Evolutionary conservation across 2,113 vertebrate genomes (phyloP).

Genomic region (Illadopsis cleaveri): DNA sequence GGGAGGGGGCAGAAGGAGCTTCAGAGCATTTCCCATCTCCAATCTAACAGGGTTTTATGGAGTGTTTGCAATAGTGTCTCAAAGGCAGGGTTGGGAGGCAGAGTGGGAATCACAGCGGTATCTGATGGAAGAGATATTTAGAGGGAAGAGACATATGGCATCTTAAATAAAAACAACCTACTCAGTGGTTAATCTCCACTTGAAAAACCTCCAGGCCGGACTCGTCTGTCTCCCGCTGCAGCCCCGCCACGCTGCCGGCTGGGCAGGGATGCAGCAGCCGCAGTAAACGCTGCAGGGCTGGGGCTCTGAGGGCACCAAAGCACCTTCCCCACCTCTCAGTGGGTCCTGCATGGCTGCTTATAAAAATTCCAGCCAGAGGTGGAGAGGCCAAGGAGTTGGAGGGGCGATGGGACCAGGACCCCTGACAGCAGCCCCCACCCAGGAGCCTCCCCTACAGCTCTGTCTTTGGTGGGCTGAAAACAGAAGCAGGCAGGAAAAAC

Average conservation of each 20-base stretch:
- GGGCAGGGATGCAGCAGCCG: background rate
- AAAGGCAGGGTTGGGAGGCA: slow-evolving; percentile 32
- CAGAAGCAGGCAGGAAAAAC: background rate
- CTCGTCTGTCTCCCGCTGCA: background rate
- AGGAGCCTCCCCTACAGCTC: background rate
- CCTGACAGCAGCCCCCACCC: background rate
- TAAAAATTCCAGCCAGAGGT: background rate
- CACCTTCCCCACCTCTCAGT: background rate
- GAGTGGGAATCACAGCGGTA: slow-evolving; percentile 18
- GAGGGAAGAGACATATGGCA: slow-evolving; percentile 62
- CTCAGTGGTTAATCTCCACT: slow-evolving; percentile 58
- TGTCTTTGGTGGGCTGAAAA: background rate
- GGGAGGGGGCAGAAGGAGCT: background rate
- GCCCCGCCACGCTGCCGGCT: background rate
- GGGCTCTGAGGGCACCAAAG: background rate
- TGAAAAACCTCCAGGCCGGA: slow-evolving; percentile 43
- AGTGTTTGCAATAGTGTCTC: background rate
- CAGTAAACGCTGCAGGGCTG: fast-evolving
- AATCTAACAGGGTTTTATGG: background rate
- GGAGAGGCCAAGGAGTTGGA: fast-evolving
- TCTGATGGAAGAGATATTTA: slow-evolving; percentile 58
- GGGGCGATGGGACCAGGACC: fast-evolving
- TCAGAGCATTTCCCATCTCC: background rate
- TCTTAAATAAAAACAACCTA: slow-evolving; percentile 53
- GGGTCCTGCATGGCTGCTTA: background rate